These are phyloP conservation scores for Phania funesta DNA, from an alignment of 2,888 invertebrate genomes.

Conservation along the genomic window DNA sequence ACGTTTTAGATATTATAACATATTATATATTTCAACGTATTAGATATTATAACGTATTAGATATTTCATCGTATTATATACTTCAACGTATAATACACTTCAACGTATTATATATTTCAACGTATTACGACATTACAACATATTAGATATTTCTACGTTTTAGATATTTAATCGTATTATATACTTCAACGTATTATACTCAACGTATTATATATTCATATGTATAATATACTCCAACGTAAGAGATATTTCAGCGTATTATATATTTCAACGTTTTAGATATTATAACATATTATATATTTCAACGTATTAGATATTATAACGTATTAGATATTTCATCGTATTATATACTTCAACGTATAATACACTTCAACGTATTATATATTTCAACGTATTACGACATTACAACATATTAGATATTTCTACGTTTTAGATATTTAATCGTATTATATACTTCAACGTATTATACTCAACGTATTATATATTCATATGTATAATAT, in stretches of 20 bases:
- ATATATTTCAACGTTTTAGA: background rate
- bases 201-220: background rate
- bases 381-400: too few relatives aligned
- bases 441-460: too few relatives aligned
- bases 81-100: background rate
- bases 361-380: too few relatives aligned
- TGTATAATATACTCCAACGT: background rate
- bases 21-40: background rate
- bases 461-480: too few relatives aligned
- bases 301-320: too few relatives aligned
- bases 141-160: background rate
- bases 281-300: too few relatives aligned
- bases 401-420: too few relatives aligned
- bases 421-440: too few relatives aligned
- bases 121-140: background rate
- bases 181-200: too few relatives aligned
- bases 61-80: background rate
- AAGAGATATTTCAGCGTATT: background rate
- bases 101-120: background rate
- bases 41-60: background rate
- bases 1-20: background rate
- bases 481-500: too few relatives aligned
- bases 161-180: background rate
- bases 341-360: too few relatives aligned
- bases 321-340: too few relatives aligned